A percentile compares a stretch with the other conserved stretches of the same genome.
phyloP scores from a whole-genome alignment of 92 coral and sea anemone genomes.

The Galaxea fascicularis region DNA sequence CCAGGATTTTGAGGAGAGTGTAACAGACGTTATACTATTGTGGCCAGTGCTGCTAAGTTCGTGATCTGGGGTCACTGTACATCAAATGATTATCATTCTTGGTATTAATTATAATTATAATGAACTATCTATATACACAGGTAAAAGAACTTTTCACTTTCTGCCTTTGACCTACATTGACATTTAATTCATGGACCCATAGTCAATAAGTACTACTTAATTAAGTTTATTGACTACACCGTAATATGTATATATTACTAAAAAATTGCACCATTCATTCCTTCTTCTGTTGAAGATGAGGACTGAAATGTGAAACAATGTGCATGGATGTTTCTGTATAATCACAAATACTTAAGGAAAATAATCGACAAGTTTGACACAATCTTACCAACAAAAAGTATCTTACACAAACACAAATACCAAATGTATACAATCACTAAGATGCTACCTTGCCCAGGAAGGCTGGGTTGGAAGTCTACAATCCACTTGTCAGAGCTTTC shows the following conservation, averaged over 20 bases:
- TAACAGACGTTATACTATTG: background rate
- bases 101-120: background rate
- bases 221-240: background rate
- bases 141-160: constrained; percentile 8
- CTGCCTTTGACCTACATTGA: background rate
- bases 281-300: background rate
- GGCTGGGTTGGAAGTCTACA: background rate
- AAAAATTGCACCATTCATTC: constrained; percentile 5
- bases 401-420: background rate
- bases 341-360: background rate
- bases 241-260: constrained; percentile 4
- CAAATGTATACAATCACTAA: background rate
- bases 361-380: background rate
- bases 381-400: background rate
- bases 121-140: constrained; percentile 20
- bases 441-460: constrained; percentile 8
- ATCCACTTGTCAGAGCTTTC: constrained; percentile 17
- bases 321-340: constrained; percentile 46
- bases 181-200: background rate
- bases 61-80: background rate
- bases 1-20: background rate
- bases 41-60: background rate
- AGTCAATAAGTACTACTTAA: background rate
- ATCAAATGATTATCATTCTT: no score
- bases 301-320: constrained; percentile 13